A percentile compares a stretch with the other conserved stretches of the same genome.
These are phyloP conservation scores for Hydrotaea diabolus DNA, from an alignment of 2,888 invertebrate species.

Conservation along the genomic window DNA sequence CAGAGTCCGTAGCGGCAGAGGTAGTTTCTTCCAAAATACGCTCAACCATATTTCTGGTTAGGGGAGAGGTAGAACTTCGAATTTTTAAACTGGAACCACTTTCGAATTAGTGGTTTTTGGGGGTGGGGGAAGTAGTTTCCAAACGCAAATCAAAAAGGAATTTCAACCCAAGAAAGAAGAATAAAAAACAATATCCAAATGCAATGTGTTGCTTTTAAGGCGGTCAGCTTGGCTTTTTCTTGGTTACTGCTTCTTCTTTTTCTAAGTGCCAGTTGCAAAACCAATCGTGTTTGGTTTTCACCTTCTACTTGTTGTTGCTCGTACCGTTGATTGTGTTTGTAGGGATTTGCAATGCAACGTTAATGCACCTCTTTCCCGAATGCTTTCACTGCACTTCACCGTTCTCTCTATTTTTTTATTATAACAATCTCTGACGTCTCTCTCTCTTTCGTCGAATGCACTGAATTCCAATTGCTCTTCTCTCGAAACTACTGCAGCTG, in stretches of 20 bases:
- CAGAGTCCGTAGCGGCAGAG: constrained; percentile 62
- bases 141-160: neutral
- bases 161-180: neutral
- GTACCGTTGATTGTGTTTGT: constrained; percentile 14
- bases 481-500: constrained; percentile 67
- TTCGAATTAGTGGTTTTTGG: too few relatives aligned
- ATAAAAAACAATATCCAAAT: neutral
- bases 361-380: constrained; percentile 57
- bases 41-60: constrained; percentile 83
- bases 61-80: neutral
- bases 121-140: neutral
- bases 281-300: constrained; percentile 25
- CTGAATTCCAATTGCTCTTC: constrained; percentile 40
- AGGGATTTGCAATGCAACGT: constrained; percentile 66
- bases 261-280: constrained; percentile 34
- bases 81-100: too few relatives aligned
- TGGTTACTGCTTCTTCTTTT: neutral
- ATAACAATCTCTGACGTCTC: constrained; percentile 22
- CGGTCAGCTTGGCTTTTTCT: neutral
- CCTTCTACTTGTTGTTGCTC: constrained; percentile 24
- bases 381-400: constrained; percentile 20
- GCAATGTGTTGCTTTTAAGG: neutral
- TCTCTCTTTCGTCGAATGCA: constrained; percentile 32
- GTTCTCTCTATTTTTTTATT: neutral
- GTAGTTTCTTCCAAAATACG: constrained; percentile 84